Conservation (phyloP, 2,888 invertebrate genomes). For the Thymelicus sylvestris region DNA sequence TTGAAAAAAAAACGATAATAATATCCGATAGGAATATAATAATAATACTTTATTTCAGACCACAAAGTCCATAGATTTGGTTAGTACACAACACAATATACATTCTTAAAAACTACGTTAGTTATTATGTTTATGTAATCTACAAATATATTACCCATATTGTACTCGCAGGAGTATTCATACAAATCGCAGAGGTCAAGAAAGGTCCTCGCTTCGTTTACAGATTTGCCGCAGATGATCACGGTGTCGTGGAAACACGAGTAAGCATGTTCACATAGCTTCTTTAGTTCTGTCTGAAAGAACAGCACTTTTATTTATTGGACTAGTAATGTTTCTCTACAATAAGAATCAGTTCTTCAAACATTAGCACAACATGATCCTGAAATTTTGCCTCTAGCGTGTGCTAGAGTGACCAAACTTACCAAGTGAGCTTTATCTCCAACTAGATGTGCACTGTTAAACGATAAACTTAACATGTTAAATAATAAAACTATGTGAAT, state of each 20-base stretch:
- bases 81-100: too few species aligned
- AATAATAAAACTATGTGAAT: neutral
- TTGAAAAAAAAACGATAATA: too few species aligned
- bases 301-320: neutral
- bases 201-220: slow-evolving; percentile 73
- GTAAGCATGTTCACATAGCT: slow-evolving; percentile 71
- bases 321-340: too few species aligned
- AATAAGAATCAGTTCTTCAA: too few species aligned
- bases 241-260: slow-evolving; percentile 73
- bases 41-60: too few species aligned
- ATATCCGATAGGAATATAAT: too few species aligned
- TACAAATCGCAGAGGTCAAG: slow-evolving; percentile 76
- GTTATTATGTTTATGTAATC: too few species aligned
- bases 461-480: slow-evolving; percentile 1
- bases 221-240: slow-evolving; percentile 72
- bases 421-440: slow-evolving; percentile 66
- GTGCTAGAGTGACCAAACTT: slow-evolving; percentile 16
- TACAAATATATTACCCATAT: slow-evolving; percentile 61
- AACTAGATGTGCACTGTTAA: slow-evolving; percentile 57
- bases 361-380: too few species aligned
- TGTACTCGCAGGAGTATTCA: slow-evolving; percentile 74
- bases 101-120: too few species aligned
- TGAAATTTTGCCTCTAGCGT: too few species aligned
- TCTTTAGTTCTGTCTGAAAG: slow-evolving; percentile 65
- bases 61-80: too few species aligned